These are phyloP conservation scores for Gracilinanus agilis DNA, from an alignment of 2,113 vertebrate species.

Conservation along the genomic window DNA sequence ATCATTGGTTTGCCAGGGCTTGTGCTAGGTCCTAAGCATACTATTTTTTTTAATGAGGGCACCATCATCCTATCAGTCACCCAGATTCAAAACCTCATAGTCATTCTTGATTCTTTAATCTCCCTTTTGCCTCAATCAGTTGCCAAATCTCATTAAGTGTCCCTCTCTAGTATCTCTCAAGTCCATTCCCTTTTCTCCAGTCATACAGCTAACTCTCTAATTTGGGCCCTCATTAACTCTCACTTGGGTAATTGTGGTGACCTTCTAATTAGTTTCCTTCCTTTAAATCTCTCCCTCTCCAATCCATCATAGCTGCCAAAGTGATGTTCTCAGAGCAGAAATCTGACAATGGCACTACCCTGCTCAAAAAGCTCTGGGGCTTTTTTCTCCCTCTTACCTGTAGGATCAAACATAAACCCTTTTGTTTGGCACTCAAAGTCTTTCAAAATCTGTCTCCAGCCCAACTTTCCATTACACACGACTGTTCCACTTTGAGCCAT, in stretches of 20 bases:
- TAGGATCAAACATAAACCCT: neutral
- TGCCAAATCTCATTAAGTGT: neutral
- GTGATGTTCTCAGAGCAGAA: neutral
- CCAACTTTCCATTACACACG: neutral
- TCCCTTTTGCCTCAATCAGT: neutral
- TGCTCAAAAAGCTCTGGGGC: neutral
- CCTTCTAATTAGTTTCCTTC: neutral
- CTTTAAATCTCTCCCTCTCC: neutral
- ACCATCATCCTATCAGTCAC: neutral
- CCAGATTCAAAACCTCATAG: neutral
- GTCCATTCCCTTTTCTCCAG: neutral
- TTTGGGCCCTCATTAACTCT: neutral
- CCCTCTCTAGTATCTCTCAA: neutral
- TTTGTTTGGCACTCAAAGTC: neutral
- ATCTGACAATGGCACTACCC: neutral
- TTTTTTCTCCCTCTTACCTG: neutral
- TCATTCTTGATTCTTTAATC: neutral
- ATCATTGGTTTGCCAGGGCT: neutral
- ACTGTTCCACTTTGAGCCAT: neutral
- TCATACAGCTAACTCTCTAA: neutral
- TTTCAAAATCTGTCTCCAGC: neutral
- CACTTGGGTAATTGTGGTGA: neutral
- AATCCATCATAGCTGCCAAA: neutral
- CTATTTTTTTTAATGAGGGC: neutral
- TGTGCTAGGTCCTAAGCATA: neutral